phyloP scores from a whole-genome alignment of 2,113 vertebrate genomes.

The Toxostoma redivivum region DNA sequence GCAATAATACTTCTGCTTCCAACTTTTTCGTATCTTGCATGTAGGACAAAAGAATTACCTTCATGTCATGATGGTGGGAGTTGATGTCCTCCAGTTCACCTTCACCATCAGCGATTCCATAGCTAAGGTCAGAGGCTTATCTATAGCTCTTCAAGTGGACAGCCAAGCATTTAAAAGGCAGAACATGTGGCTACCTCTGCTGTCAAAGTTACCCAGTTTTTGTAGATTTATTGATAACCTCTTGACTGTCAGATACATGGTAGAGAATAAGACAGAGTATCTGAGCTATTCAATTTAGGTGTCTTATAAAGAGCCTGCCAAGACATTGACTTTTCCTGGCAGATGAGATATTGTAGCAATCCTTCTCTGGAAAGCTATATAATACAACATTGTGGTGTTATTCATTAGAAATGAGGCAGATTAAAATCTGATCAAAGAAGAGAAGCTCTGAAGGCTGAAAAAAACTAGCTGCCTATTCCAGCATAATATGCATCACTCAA shows the following conservation, averaged over 20 bases:
- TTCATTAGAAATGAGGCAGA: slow-evolving; percentile 43
- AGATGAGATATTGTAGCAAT: slow-evolving; percentile 39
- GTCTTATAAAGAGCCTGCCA: slow-evolving; percentile 23
- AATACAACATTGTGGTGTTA: slow-evolving; percentile 14
- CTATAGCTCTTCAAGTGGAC: not conserved
- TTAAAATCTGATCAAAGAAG: slow-evolving; percentile 36
- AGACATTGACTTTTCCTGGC: slow-evolving; percentile 26
- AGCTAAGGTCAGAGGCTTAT: not conserved
- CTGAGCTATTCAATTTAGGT: slow-evolving; percentile 1
- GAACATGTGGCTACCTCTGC: not conserved
- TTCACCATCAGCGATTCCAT: not conserved
- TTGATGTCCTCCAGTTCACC: not conserved
- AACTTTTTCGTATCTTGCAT: not conserved
- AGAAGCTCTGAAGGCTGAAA: not conserved
- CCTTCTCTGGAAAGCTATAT: not conserved
- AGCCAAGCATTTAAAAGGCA: not conserved
- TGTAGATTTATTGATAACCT: slow-evolving; percentile 7
- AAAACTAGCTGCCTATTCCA: not conserved
- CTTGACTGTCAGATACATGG: not conserved
- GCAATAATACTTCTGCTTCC: not conserved
- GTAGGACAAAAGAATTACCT: not conserved
- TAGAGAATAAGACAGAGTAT: slow-evolving; percentile 1
- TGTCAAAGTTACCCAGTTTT: not conserved
- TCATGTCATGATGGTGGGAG: not conserved
- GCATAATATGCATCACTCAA: not conserved